Conservation (phyloP, 2,797 vertebrate genomes). For the Astyanax mexicanus region DNA sequence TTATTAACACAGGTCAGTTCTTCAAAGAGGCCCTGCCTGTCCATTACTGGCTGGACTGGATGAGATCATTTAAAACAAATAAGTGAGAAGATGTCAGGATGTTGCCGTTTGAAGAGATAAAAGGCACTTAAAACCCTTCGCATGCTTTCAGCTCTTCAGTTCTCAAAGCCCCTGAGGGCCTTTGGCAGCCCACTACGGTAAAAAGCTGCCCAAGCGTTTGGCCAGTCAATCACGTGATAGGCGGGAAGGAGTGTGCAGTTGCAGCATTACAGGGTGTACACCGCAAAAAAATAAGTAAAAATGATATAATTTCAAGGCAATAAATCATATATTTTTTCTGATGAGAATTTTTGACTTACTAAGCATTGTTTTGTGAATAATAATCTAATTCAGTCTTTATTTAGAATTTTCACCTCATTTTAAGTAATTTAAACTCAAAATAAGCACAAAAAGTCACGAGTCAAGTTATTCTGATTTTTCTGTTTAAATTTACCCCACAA, state of each 20-base stretch:
- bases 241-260: conserved; percentile 15
- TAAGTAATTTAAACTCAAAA: too few species aligned
- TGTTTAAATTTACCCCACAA: too few species aligned
- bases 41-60: conserved; percentile 46
- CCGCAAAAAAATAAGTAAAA: conserved; percentile 16
- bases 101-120: conserved; percentile 56
- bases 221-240: conserved; percentile 35
- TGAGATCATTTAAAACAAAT: conserved; percentile 53
- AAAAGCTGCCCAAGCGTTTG: conserved; percentile 13
- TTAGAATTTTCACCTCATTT: too few species aligned
- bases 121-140: conserved; percentile 54
- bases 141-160: conserved; percentile 52
- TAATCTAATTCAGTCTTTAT: too few species aligned
- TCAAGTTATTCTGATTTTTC: too few species aligned
- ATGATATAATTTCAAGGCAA: too few species aligned
- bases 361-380: too few species aligned
- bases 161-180: conserved; percentile 35
- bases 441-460: too few species aligned
- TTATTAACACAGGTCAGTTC: conserved; percentile 36
- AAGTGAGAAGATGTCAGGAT: conserved; percentile 49
- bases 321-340: too few species aligned
- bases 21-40: conserved; percentile 36
- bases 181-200: conserved; percentile 31
- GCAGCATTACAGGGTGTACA: conserved; percentile 8
- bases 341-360: too few species aligned